These are phyloP conservation scores for Bombylius major DNA, from an alignment of 2,888 invertebrate genomes.

Conservation along the genomic window DNA sequence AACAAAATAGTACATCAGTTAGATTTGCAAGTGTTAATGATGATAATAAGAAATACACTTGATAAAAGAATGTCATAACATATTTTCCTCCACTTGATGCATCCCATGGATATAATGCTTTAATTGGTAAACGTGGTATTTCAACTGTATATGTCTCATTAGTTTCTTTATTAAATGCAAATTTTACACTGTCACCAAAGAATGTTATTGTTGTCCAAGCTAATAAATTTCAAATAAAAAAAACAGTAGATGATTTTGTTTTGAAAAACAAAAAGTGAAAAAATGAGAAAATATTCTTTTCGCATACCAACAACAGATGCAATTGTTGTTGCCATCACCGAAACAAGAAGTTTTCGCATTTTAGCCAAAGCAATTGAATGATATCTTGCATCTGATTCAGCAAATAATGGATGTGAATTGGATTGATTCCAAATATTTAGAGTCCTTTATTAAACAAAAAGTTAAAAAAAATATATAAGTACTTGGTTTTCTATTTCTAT, in stretches of 20 bases:
- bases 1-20: constrained; percentile 69
- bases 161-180: constrained; percentile 53
- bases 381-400: constrained; percentile 68
- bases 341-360: constrained; percentile 58
- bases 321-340: constrained; percentile 49
- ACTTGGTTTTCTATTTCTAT: background rate
- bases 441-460: constrained; percentile 39
- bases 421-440: constrained; percentile 74
- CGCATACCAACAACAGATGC: constrained; percentile 47
- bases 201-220: constrained; percentile 72
- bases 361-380: constrained; percentile 61
- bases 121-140: constrained; percentile 59
- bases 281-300: background rate
- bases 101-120: constrained; percentile 70
- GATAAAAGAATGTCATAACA: constrained; percentile 51
- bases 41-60: constrained; percentile 56
- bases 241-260: background rate
- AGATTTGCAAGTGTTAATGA: constrained; percentile 48
- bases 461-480: background rate
- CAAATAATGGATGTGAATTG: constrained; percentile 71
- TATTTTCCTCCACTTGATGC: constrained; percentile 57
- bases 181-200: constrained; percentile 62
- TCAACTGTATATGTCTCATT: constrained; percentile 55
- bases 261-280: no score
- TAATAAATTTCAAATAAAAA: constrained; percentile 18